A percentile compares a stretch with the other conserved stretches of the same genome.
These are phyloP conservation scores for Microchrysa polita DNA, from an alignment of 2,888 invertebrate species.

Conservation along the genomic window DNA sequence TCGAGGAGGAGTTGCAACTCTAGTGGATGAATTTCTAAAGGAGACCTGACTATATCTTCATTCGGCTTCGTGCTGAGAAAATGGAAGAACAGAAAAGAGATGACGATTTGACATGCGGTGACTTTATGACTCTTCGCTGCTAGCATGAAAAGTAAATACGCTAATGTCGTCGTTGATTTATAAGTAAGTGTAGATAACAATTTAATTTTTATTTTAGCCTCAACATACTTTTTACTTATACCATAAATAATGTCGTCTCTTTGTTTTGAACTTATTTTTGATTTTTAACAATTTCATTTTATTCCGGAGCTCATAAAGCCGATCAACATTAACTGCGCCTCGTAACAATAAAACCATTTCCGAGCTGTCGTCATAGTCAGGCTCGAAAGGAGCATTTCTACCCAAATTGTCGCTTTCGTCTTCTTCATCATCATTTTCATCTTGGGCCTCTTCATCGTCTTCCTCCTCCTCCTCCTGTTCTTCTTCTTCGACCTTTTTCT, in stretches of 20 bases:
- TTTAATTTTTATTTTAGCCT: background rate
- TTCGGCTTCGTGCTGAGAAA: no score
- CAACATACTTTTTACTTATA: background rate
- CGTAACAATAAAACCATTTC: constrained; percentile 15
- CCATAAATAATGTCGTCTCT: constrained; percentile 5
- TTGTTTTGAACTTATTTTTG: constrained; percentile 21
- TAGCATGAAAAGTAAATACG: no score
- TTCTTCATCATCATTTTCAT: background rate
- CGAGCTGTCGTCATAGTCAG: background rate
- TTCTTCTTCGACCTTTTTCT: background rate
- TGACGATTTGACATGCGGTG: no score
- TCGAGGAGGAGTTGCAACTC: no score
- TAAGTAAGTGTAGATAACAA: no score
- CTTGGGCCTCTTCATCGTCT: background rate
- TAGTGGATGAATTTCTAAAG: no score
- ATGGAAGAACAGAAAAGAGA: no score
- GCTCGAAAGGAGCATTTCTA: background rate
- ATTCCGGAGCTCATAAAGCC: constrained; percentile 27
- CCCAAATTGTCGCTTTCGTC: background rate
- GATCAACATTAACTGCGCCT: constrained; percentile 18
- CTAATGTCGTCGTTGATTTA: no score
- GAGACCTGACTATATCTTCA: no score
- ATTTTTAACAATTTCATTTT: constrained; percentile 37
- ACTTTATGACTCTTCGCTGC: no score
- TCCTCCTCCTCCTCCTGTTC: background rate